A percentile compares a stretch with the other conserved stretches of the same genome.
Evolutionary conservation across 2,888 invertebrate genomes (phyloP).

Genomic region (Cryptus armator): DNA sequence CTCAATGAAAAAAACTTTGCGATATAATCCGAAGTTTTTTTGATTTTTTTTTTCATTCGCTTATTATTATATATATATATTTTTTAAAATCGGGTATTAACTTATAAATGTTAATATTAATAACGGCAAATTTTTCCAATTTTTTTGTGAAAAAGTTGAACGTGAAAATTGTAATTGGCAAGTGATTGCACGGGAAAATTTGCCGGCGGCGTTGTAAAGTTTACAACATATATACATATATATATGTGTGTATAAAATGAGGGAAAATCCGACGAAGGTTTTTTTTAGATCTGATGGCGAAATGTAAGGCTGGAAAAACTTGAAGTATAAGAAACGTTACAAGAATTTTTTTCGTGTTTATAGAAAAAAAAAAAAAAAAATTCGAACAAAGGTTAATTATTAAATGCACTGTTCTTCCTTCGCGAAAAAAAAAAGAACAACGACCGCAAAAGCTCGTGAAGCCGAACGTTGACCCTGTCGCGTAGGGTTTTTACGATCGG

Average conservation of each 20-base stretch:
- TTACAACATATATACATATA: neutral
- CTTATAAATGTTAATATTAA: too few relatives aligned
- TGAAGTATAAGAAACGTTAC: neutral
- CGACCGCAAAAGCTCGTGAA: neutral
- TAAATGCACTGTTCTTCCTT: neutral
- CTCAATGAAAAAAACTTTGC: neutral
- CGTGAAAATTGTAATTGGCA: neutral
- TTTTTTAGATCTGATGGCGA: too few relatives aligned
- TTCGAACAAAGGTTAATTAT: neutral
- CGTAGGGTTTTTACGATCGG: constrained; percentile 41
- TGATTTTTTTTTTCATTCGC: neutral
- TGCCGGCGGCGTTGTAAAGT: neutral
- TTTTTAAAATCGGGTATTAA: neutral
- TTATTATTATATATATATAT: neutral
- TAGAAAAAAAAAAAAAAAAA: neutral
- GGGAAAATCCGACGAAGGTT: neutral
- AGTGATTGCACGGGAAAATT: neutral
- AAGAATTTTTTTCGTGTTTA: neutral
- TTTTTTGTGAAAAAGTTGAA: neutral
- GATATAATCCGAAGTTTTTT: neutral
- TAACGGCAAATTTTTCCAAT: too few relatives aligned
- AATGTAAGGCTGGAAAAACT: neutral
- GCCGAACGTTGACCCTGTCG: constrained; percentile 7
- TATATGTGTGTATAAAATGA: neutral
- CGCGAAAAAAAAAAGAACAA: neutral